Conservation (phyloP, 2,113 vertebrate species). For the Microcebus lehilahytsara region DNA sequence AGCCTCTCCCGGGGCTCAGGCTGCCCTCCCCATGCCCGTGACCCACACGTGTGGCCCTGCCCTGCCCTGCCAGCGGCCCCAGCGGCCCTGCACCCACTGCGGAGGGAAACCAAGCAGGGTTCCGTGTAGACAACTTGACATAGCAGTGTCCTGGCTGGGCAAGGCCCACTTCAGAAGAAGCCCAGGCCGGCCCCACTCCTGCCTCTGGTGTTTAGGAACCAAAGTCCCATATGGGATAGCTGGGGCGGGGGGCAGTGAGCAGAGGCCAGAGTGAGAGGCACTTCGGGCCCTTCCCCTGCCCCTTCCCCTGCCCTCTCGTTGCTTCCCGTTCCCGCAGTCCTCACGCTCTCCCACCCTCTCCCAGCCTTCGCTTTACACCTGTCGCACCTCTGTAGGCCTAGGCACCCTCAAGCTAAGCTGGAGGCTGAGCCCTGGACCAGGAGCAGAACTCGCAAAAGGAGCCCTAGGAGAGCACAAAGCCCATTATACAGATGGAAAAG, state of each 20-base stretch:
- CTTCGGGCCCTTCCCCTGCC: background rate
- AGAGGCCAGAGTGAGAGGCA: background rate
- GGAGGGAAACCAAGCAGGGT: fast-evolving
- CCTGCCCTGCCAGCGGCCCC: background rate
- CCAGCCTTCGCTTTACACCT: background rate
- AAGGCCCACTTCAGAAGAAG: background rate
- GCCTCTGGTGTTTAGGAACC: background rate
- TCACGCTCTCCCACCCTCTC: background rate
- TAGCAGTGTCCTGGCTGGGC: background rate
- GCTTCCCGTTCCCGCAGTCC: background rate
- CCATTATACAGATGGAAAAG: background rate
- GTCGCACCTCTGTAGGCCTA: background rate
- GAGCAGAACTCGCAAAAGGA: background rate
- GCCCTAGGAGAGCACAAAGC: background rate
- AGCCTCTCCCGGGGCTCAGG: background rate
- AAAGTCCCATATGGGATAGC: background rate
- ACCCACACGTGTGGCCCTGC: background rate
- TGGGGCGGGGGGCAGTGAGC: background rate
- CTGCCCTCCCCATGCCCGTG: background rate
- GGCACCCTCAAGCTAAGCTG: background rate
- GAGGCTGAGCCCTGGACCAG: background rate
- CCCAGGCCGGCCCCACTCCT: background rate
- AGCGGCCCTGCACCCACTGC: background rate
- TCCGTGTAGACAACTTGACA: background rate
- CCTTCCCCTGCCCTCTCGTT: too few relatives aligned